A percentile compares a stretch with the other conserved stretches of the same genome.
Evolutionary conservation across 1,140 invertebrate genomes (phyloP).

Genomic region (Aculops lycopersici): DNA sequence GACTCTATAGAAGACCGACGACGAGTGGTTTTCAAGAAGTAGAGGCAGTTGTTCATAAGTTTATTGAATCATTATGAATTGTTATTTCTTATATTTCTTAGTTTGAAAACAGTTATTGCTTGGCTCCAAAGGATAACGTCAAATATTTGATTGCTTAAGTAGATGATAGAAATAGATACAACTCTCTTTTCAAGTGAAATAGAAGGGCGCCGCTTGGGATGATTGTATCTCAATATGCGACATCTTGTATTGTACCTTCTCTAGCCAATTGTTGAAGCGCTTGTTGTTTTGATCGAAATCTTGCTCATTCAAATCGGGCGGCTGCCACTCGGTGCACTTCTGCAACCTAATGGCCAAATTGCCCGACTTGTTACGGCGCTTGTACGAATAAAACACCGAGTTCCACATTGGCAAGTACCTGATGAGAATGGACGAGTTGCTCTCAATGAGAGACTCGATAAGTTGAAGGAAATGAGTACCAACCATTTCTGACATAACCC

Average conservation of each 20-base stretch:
- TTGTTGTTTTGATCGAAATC: constrained; percentile 14
- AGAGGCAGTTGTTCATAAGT: too few species aligned
- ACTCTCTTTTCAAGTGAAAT: constrained; percentile 8
- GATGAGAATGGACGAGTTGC: constrained; percentile 56
- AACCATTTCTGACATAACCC: constrained; percentile 81
- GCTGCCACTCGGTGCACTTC: constrained; percentile 37
- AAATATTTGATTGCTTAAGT: too few species aligned
- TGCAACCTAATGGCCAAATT: constrained; percentile 63
- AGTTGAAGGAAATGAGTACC: constrained; percentile 82
- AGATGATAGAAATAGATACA: too few species aligned
- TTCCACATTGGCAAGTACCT: constrained; percentile 29
- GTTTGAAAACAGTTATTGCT: too few species aligned
- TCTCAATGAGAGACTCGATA: constrained; percentile 75
- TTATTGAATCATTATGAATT: too few species aligned
- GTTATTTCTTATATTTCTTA: too few species aligned
- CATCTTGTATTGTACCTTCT: constrained; percentile 83
- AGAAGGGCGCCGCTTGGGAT: constrained; percentile 7
- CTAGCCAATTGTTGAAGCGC: constrained; percentile 45
- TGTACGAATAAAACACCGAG: constrained; percentile 61
- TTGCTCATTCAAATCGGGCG: constrained; percentile 16
- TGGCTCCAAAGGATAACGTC: too few species aligned
- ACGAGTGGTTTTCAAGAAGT: too few species aligned
- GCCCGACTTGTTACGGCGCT: constrained; percentile 30
- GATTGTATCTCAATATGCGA: constrained; percentile 18
- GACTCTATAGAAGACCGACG: too few species aligned